These are phyloP conservation scores for Porites lutea DNA, from an alignment of 64 coral and sea anemone genomes.

Conservation along the genomic window DNA sequence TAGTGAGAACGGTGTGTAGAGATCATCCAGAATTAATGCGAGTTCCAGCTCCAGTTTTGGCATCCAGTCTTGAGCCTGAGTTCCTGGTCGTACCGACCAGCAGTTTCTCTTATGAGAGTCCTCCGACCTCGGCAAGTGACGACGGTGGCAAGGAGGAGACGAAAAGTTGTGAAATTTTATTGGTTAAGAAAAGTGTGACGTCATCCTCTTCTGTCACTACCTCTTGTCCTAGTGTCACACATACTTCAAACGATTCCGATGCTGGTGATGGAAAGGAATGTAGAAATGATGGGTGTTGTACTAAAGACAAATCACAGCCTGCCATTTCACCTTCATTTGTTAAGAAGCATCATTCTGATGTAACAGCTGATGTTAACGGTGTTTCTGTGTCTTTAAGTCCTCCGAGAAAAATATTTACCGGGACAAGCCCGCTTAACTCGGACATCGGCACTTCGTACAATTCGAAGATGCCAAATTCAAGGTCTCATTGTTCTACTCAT, in stretches of 20 bases:
- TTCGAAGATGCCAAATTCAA: background rate
- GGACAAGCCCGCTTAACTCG: slow-evolving; percentile 38
- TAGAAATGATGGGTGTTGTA: background rate
- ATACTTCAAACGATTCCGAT: background rate
- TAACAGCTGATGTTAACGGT: background rate
- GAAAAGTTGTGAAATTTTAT: slow-evolving; percentile 14
- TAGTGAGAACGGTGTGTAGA: slow-evolving; percentile 3
- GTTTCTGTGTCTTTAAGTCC: slow-evolving; percentile 13
- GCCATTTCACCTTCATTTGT: background rate
- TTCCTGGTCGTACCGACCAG: slow-evolving; percentile 89
- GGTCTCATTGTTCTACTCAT: background rate
- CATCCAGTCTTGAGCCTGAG: slow-evolving; percentile 86
- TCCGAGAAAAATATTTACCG: slow-evolving; percentile 16
- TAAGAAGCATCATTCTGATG: background rate
- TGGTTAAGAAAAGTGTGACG: background rate
- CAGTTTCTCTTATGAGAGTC: slow-evolving; percentile 59
- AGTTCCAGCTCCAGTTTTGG: slow-evolving; percentile 84
- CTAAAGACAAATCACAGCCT: background rate
- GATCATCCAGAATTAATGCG: slow-evolving; percentile 67
- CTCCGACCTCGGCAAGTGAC: slow-evolving; percentile 50
- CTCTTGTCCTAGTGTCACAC: background rate
- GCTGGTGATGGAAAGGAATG: background rate
- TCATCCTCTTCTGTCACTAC: background rate
- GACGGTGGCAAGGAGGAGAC: background rate
- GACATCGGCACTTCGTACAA: slow-evolving; percentile 25